phyloP scores from a whole-genome alignment of 2,888 invertebrate species.

The Ametastegia equiseti region DNA sequence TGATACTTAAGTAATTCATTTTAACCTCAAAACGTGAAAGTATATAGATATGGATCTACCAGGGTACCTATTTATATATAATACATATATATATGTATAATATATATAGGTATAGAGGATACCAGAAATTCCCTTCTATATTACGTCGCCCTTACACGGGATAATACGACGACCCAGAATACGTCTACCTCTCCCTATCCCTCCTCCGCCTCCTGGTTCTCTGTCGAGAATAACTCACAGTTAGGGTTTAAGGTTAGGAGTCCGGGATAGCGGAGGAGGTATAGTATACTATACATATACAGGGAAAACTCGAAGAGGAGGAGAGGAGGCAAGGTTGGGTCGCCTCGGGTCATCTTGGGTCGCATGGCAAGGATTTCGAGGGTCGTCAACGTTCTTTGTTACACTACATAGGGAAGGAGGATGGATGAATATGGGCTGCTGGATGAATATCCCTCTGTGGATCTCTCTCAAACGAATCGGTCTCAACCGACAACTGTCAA shows the following conservation, averaged over 20 bases:
- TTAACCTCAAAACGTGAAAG: neutral
- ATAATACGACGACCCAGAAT: constrained; percentile 57
- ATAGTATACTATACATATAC: constrained; percentile 38
- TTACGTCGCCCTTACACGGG: constrained; percentile 55
- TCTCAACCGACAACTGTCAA: neutral
- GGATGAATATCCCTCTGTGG: too few species aligned
- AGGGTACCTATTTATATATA: too few species aligned
- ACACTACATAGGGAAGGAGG: constrained; percentile 39
- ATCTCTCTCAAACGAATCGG: too few species aligned
- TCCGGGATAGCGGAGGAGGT: constrained; percentile 30
- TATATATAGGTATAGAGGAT: neutral
- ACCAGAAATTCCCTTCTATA: constrained; percentile 36
- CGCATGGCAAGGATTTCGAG: constrained; percentile 59
- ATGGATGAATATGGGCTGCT: neutral
- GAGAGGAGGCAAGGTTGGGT: constrained; percentile 26
- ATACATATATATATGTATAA: too few species aligned
- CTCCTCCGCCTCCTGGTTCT: constrained; percentile 44
- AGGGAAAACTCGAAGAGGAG: neutral
- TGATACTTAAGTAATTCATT: neutral
- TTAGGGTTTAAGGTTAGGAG: constrained; percentile 43
- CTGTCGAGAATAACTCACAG: constrained; percentile 56
- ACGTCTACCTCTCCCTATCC: too few species aligned
- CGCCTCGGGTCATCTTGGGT: constrained; percentile 54
- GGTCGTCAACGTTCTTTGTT: constrained; percentile 67
- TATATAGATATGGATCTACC: too few species aligned